A percentile compares a stretch with the other conserved stretches of the same genome.
Evolutionary conservation across 2,113 vertebrate species (phyloP).

Genomic region (Otus sunia): DNA sequence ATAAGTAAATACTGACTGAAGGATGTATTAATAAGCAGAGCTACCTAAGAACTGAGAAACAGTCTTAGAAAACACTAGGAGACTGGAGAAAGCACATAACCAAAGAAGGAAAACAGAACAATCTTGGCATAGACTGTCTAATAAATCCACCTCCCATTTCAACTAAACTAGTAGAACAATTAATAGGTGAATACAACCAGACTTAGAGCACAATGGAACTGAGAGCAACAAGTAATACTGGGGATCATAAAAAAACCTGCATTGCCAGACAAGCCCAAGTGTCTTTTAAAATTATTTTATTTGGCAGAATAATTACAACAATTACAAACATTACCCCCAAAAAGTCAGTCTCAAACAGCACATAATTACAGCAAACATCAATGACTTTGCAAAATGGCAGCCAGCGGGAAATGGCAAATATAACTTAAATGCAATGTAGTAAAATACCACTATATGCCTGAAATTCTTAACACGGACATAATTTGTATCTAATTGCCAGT

Average conservation of each 20-base stretch:
- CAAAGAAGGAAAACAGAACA: conserved; percentile 8
- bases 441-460: background rate
- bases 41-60: background rate
- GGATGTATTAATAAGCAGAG: background rate
- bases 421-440: background rate
- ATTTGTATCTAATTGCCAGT: background rate
- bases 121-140: background rate
- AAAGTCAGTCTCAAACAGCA: background rate
- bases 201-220: background rate
- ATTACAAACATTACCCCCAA: background rate
- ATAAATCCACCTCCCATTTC: background rate
- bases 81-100: background rate
- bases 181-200: background rate
- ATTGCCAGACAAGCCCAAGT: background rate
- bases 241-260: background rate
- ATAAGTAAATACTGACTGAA: background rate
- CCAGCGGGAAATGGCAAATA: background rate
- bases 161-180: background rate
- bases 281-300: background rate
- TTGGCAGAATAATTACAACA: background rate
- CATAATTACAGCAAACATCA: background rate
- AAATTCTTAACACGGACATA: background rate
- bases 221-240: background rate
- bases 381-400: background rate
- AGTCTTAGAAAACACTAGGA: background rate